Conservation (phyloP, 2,888 invertebrate species). For the Polietes domitor region DNA sequence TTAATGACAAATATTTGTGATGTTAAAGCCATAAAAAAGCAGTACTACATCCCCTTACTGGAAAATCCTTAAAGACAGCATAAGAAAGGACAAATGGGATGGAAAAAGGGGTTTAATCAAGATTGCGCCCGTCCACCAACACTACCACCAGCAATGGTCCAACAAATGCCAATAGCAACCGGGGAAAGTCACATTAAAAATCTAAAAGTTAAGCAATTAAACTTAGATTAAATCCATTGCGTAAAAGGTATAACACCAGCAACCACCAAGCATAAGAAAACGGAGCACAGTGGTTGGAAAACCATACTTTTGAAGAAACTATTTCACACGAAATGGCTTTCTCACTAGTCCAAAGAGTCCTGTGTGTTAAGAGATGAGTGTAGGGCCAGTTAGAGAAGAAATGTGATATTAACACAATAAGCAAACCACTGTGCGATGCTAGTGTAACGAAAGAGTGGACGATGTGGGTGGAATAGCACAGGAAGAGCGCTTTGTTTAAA, state of each 20-base stretch:
- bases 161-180: not conserved
- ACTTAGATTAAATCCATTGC: not conserved
- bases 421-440: no score
- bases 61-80: not conserved
- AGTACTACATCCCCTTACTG: not conserved
- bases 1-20: slow-evolving; percentile 17
- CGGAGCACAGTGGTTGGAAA: not conserved
- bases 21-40: not conserved
- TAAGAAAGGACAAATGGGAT: not conserved
- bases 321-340: no score
- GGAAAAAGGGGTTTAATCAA: not conserved
- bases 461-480: no score
- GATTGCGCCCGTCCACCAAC: not conserved
- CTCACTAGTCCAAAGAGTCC: no score
- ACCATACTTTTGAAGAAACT: no score
- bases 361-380: no score
- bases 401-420: no score
- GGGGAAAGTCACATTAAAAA: not conserved
- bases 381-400: no score
- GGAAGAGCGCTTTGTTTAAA: no score
- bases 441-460: no score
- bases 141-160: not conserved
- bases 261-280: not conserved
- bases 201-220: not conserved
- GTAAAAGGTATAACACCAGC: not conserved